Evolutionary conservation across 1,140 invertebrate genomes (phyloP).

Genomic region (Oppia nitens): DNA sequence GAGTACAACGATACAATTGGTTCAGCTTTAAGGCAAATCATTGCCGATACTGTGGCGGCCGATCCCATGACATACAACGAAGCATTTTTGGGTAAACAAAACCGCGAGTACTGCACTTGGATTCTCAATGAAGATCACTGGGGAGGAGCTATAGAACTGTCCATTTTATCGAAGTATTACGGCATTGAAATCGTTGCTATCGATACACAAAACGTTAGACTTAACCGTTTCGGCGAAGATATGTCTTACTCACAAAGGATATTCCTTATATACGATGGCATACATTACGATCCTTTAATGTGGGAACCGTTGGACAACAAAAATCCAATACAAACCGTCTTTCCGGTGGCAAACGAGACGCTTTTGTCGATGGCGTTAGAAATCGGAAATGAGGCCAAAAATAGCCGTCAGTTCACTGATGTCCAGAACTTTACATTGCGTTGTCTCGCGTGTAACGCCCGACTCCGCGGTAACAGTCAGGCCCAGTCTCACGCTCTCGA

Average conservation of each 20-base stretch:
- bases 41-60: conserved; percentile 57
- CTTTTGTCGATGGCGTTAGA: conserved; percentile 54
- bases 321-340: conserved; percentile 49
- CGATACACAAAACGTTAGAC: conserved; percentile 69
- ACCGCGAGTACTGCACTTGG: conserved; percentile 70
- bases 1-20: conserved; percentile 53
- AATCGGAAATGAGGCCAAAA: conserved; percentile 67
- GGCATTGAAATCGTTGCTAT: conserved; percentile 83
- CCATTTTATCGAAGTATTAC: conserved; percentile 73
- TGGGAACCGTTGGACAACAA: conserved; percentile 44
- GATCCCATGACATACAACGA: conserved; percentile 62
- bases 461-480: conserved; percentile 54
- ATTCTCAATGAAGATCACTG: conserved; percentile 52
- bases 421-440: conserved; percentile 64
- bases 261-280: conserved; percentile 83
- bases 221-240: conserved; percentile 87
- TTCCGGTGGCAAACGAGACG: conserved; percentile 50
- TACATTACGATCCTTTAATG: conserved; percentile 86
- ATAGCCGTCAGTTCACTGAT: conserved; percentile 71
- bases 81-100: conserved; percentile 67
- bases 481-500: conserved; percentile 64
- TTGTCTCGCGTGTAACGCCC: conserved; percentile 55
- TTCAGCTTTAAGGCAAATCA: conserved; percentile 59
- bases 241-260: conserved; percentile 57
- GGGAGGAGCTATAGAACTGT: conserved; percentile 86